These are phyloP conservation scores for Sebastiscus tertius DNA, from an alignment of 2,797 vertebrate genomes.

Conservation along the genomic window DNA sequence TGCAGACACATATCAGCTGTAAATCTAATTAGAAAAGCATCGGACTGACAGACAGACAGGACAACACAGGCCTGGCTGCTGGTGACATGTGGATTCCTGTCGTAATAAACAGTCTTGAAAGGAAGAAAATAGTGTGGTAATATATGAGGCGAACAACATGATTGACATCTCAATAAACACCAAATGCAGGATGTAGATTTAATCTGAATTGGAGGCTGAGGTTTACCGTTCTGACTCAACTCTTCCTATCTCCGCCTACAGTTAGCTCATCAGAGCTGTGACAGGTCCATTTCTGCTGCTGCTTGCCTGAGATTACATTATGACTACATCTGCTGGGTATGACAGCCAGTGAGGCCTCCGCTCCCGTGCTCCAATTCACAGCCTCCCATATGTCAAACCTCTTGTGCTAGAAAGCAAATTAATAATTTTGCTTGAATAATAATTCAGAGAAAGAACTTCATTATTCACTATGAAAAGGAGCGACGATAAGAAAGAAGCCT, in stretches of 20 bases:
- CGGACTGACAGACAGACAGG: neutral
- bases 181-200: slow-evolving; percentile 27
- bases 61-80: neutral
- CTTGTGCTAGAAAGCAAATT: slow-evolving; percentile 15
- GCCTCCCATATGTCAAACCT: neutral
- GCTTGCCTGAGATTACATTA: slow-evolving; percentile 43
- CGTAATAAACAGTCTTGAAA: neutral
- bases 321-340: slow-evolving; percentile 12
- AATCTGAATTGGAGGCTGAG: slow-evolving; percentile 14
- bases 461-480: slow-evolving; percentile 7
- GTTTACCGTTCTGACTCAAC: neutral
- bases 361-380: slow-evolving; percentile 11
- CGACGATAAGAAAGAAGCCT: slow-evolving; percentile 2
- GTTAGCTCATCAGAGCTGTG: slow-evolving; percentile 25
- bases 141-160: neutral
- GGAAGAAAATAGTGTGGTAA: neutral
- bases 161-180: slow-evolving; percentile 39
- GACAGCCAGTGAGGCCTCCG: neutral
- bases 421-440: slow-evolving; percentile 26
- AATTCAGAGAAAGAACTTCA: slow-evolving; percentile 26
- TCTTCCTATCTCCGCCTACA: neutral
- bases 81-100: neutral
- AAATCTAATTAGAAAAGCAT: neutral
- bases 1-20: neutral
- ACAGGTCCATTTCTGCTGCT: slow-evolving; percentile 38